These are phyloP conservation scores for Epistrophe grossulariae DNA, from an alignment of 2,888 invertebrate genomes.

Conservation along the genomic window DNA sequence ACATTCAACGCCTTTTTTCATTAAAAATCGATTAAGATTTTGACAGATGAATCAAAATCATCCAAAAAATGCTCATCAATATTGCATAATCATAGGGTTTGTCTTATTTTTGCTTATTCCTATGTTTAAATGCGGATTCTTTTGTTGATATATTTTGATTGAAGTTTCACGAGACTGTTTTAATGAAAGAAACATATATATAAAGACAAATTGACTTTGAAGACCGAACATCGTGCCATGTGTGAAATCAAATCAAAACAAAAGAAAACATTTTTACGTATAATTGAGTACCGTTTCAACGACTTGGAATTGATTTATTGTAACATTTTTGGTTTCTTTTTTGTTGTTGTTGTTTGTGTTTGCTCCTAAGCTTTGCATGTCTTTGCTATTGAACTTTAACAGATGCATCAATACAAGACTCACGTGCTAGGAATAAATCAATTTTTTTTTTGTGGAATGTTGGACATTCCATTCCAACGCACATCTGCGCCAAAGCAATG, in stretches of 20 bases:
- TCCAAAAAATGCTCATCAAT: slow-evolving; percentile 17
- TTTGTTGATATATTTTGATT: slow-evolving; percentile 23
- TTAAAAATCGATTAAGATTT: slow-evolving; percentile 40
- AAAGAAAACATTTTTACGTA: slow-evolving; percentile 46
- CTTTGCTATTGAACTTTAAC: slow-evolving; percentile 13
- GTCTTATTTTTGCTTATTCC: background rate
- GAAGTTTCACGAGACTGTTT: slow-evolving; percentile 25
- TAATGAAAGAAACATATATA: slow-evolving; percentile 30
- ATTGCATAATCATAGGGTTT: slow-evolving; percentile 45
- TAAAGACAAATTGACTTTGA: slow-evolving; percentile 25
- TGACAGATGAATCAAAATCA: slow-evolving; percentile 31
- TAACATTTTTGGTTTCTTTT: slow-evolving; percentile 4
- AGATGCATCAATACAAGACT: slow-evolving; percentile 12
- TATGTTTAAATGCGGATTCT: background rate
- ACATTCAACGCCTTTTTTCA: slow-evolving; percentile 16
- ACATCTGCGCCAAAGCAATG: slow-evolving; percentile 57
- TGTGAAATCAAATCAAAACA: slow-evolving; percentile 55
- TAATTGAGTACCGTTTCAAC: slow-evolving; percentile 55
- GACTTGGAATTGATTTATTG: slow-evolving; percentile 29
- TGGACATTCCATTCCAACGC: slow-evolving; percentile 45
- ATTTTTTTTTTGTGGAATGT: slow-evolving; percentile 34
- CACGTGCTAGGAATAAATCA: slow-evolving; percentile 59
- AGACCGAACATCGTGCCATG: slow-evolving; percentile 2
- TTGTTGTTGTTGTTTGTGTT: background rate
- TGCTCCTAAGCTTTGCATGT: background rate